Percentiles rank a stretch among this genome's conserved stretches.
phyloP scores from a whole-genome alignment of 2,113 vertebrate species.

The Dicrurus megarhynchus region DNA sequence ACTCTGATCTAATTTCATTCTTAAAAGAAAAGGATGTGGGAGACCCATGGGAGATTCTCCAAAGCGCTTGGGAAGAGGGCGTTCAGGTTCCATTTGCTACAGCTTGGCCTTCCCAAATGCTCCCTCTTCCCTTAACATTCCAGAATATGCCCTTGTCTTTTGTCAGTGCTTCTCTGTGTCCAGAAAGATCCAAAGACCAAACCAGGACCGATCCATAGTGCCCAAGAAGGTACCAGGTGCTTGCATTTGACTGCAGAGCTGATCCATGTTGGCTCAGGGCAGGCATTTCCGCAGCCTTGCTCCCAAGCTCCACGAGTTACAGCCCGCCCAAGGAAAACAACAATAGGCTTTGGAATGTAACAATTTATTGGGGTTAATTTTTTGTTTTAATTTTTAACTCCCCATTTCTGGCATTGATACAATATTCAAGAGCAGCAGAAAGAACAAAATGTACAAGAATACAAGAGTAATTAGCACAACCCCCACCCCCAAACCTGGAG shows the following conservation, averaged over 20 bases:
- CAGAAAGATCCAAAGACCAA: neutral
- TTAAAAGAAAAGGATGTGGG: neutral
- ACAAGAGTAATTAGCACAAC: conserved; percentile 75
- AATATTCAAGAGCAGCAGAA: conserved; percentile 82
- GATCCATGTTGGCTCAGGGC: accelerated
- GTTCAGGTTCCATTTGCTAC: neutral
- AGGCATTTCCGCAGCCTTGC: accelerated
- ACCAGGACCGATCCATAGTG: accelerated
- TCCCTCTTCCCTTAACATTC: neutral
- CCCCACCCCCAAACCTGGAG: conserved; percentile 67
- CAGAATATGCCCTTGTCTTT: neutral
- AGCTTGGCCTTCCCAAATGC: neutral
- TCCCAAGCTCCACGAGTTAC: neutral
- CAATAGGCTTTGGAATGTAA: conserved; percentile 75
- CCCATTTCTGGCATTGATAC: conserved; percentile 81
- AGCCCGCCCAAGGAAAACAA: neutral
- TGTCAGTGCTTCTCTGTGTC: neutral
- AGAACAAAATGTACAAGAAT: conserved; percentile 78
- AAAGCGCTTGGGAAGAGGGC: accelerated
- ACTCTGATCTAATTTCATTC: neutral
- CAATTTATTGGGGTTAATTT: conserved; percentile 76
- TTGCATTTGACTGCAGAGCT: neutral
- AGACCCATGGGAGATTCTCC: neutral
- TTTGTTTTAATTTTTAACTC: conserved; percentile 54
- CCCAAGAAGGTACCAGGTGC: neutral